These are phyloP conservation scores for Gobio occitaniae DNA, from an alignment of 2,797 vertebrate species.

Conservation along the genomic window DNA sequence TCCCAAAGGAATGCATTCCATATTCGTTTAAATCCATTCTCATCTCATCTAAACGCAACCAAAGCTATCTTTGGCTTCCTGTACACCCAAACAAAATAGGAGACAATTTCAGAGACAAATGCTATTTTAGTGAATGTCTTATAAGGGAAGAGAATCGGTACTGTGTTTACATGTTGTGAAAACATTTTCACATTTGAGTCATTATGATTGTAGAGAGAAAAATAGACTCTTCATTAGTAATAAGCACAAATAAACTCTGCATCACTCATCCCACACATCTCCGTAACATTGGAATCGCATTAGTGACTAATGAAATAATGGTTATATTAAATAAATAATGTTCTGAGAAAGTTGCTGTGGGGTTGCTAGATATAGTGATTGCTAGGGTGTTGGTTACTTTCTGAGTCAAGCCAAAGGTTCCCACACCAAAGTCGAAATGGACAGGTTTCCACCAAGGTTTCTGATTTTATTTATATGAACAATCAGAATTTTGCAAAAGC, in stretches of 20 bases:
- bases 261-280: slow-evolving; percentile 5
- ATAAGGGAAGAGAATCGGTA: slow-evolving; percentile 29
- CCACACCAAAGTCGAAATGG: neutral
- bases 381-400: neutral
- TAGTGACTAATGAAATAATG: neutral
- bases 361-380: neutral
- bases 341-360: neutral
- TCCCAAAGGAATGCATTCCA: slow-evolving; percentile 46
- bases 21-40: slow-evolving; percentile 45
- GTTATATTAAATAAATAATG: neutral
- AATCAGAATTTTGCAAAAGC: neutral
- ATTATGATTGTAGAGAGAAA: slow-evolving; percentile 7
- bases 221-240: neutral
- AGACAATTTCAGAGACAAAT: slow-evolving; percentile 42
- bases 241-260: neutral
- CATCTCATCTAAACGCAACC: slow-evolving; percentile 34
- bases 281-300: neutral
- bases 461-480: neutral
- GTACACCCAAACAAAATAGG: slow-evolving; percentile 49
- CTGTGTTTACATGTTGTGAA: slow-evolving; percentile 13
- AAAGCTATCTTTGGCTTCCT: slow-evolving; percentile 53
- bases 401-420: neutral
- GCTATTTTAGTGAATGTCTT: slow-evolving; percentile 44
- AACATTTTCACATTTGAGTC: neutral
- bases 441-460: neutral